Evolutionary conservation across 1,140 invertebrate genomes (phyloP), one percentile per base, ranked within the genome.

Genomic region (Drosophila varians): DNA sequence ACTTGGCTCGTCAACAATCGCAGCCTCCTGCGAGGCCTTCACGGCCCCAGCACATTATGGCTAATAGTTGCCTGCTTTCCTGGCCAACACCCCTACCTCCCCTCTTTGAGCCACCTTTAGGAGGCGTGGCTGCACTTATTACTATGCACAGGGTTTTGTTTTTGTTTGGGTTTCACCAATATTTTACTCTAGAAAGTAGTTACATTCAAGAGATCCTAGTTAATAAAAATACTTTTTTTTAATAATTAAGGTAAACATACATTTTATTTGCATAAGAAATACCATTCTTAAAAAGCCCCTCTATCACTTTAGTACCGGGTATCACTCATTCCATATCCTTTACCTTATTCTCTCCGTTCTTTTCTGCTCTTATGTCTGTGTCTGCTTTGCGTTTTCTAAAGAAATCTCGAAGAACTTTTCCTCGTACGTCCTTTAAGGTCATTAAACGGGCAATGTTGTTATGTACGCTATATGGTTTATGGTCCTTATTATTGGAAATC

Each of bases 391-490:
- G 57, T 75, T 72, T 73, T 68, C 65, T 72, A 76, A 56, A 84
- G 74, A 84, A 84, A 73, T 75, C 75, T 84, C 61, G 48, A 62
- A 75, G 68, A 77, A 70, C 75, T 62, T 87, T 82, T 80, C 45
- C 56, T 65, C 46, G 62, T 74, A 47, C 80, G 82, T 86, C 77
- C 80, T 86, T 86, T 74, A 86, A 86, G 80, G 80, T 86, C 80
- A 86, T 86, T 87, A 74, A 80, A 66, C 66, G 82, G 76, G 55
- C 73, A 14, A 23, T 36, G 38, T 51, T 42, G 26, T 21, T 51
- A 18, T 31, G 26, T 31, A n/a, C n/a, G n/a, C n/a, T n/a, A 19
- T 38, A 42, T 55, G 34, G 49, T 8, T 14, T 38, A 7, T 38
- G 36, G 8, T 45, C 36, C 36, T n/a, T 53, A 26, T 26, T 52